These are phyloP conservation scores for Epizoanthus rinbou DNA, from an alignment of 92 coral and sea anemone species.

Conservation along the genomic window DNA sequence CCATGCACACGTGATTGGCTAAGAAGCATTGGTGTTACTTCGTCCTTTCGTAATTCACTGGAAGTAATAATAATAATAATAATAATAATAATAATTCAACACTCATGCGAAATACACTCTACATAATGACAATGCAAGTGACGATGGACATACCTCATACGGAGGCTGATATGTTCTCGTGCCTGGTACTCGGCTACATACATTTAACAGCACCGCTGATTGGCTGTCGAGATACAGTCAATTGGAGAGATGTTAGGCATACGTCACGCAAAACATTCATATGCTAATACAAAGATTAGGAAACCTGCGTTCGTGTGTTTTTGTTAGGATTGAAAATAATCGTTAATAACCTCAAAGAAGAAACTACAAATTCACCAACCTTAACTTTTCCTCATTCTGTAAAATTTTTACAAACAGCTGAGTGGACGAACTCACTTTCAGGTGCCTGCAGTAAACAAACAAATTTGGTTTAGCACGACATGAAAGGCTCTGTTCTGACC, in stretches of 20 bases:
- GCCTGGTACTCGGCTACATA: slow-evolving; percentile 56
- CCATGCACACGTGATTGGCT: too few species aligned
- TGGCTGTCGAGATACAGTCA: slow-evolving; percentile 46
- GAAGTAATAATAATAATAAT: too few species aligned
- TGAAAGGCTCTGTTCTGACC: neutral
- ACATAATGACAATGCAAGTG: too few species aligned
- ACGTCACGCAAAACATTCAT: too few species aligned
- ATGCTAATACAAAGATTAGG: too few species aligned
- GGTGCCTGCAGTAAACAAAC: slow-evolving; percentile 46
- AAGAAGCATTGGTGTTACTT: too few species aligned
- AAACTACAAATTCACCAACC: slow-evolving; percentile 43
- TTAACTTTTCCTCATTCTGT: slow-evolving; percentile 61
- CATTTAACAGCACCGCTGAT: slow-evolving; percentile 72
- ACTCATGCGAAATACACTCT: neutral
- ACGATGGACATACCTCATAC: slow-evolving; percentile 49
- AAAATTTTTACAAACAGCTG: slow-evolving; percentile 58
- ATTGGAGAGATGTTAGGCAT: neutral
- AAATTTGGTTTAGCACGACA: neutral
- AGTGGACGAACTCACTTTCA: slow-evolving; percentile 66
- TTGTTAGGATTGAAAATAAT: too few species aligned
- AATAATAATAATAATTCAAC: too few species aligned
- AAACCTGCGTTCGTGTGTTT: too few species aligned
- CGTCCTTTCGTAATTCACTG: too few species aligned
- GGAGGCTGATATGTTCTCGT: slow-evolving; percentile 57
- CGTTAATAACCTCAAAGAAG: too few species aligned